These are phyloP conservation scores for Limnephilus rhombicus DNA, from an alignment of 2,888 invertebrate genomes.

Conservation along the genomic window DNA sequence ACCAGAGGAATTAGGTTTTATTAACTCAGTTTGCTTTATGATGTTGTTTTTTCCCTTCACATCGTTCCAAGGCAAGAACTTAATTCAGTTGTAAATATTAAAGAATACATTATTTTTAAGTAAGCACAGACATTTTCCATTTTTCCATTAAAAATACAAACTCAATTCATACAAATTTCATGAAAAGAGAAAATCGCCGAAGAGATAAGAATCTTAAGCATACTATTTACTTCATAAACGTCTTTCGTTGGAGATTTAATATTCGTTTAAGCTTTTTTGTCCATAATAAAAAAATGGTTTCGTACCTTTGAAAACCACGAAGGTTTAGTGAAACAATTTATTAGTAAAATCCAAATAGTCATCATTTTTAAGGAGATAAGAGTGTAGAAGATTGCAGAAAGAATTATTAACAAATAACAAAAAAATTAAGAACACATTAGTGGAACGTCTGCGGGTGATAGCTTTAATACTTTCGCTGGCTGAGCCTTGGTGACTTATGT, in stretches of 20 bases:
- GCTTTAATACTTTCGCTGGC: not conserved
- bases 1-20: not conserved
- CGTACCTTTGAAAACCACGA: not conserved
- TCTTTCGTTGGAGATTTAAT: not conserved
- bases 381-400: not conserved
- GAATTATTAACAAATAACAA: not conserved
- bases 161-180: not conserved
- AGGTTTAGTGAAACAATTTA: not conserved
- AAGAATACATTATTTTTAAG: not conserved
- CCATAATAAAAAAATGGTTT: not conserved
- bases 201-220: not conserved
- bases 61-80: not conserved
- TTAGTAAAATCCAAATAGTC: not conserved
- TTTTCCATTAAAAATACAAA: conserved; percentile 1
- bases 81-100: not conserved
- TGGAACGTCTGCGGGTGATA: not conserved
- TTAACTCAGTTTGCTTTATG: not conserved
- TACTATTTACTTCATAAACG: not conserved
- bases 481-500: not conserved
- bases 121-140: not conserved
- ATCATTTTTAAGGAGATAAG: not conserved
- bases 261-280: not conserved
- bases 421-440: not conserved
- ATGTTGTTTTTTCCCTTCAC: not conserved
- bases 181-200: not conserved